Base-by-base conservation (phyloP, 2,113 vertebrate species). In the Mola mola region DNA sequence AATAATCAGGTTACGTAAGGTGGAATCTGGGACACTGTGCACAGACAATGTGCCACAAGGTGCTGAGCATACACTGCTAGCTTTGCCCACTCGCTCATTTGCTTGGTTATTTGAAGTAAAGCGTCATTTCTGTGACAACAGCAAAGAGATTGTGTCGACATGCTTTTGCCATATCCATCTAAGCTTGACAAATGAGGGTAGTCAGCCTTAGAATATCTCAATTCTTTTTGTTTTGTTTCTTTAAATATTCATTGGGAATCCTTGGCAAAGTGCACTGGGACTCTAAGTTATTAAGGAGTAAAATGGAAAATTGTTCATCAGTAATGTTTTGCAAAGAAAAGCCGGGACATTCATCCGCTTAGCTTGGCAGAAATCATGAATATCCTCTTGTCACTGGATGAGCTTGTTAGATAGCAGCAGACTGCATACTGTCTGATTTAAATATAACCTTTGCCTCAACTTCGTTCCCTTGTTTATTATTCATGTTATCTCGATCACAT, bases 161-260 rank as follows among this genome's bases (percentile, higher is more conserved):
- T 41, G 42, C 66, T 72, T 13, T 25, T 11, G 13, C 17, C 13
- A 2, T 55, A 73, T 82, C 72, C 69, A 52, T 74, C 65, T 55
- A 46, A 59, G 75, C 72, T 62, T 63, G 44, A 81, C 70, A 78
- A 87, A 88, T 70, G 31, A 41, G 66, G 20, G 69, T 31, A 55
- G 70, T 74, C 70, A 75, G 31, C 63, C 71, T 71, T 65, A 65
- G 83, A 84, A 55, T 48, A 73, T 68, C 62, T 36, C 19, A 29
- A 34, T 60, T 68, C 28, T 33, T 65, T 51, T 68, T 80, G 62
- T 80, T 76, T 82, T 59, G 40, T 66, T 70, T 47, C 68, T 74
- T 87, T 50, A 83, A 85, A 80, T 37, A 86, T 82, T 79, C 47
- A 87, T 72, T 13, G 66, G 72, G 63, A 79, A 31, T 81, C 66